These are phyloP conservation scores for Orthonevra nobilis DNA, from an alignment of 2,888 invertebrate species.

Conservation along the genomic window DNA sequence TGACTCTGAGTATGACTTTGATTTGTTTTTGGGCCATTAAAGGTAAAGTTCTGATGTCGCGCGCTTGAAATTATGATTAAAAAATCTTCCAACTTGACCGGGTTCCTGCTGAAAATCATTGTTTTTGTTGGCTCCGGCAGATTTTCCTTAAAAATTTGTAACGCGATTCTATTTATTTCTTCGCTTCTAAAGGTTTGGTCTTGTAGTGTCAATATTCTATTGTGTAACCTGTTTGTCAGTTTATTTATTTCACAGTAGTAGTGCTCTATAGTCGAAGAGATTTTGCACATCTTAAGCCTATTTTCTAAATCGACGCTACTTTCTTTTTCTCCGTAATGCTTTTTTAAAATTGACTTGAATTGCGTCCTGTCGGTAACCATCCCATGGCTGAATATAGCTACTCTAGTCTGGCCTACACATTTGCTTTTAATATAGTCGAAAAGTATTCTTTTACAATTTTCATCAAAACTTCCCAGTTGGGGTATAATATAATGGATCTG, in stretches of 20 bases:
- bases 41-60: slow-evolving; percentile 23
- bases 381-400: slow-evolving; percentile 1
- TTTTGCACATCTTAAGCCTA: slow-evolving; percentile 1
- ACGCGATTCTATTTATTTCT: slow-evolving; percentile 28
- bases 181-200: slow-evolving; percentile 1
- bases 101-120: slow-evolving; percentile 27
- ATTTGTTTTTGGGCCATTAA: slow-evolving; percentile 4
- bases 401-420: background rate
- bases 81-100: slow-evolving; percentile 3
- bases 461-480: background rate
- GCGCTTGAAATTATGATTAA: slow-evolving; percentile 19
- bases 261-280: slow-evolving; percentile 6
- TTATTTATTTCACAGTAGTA: background rate
- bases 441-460: background rate
- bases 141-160: slow-evolving; percentile 23
- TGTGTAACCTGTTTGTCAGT: background rate
- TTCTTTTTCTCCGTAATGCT: slow-evolving; percentile 4
- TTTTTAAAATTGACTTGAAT: slow-evolving; percentile 3
- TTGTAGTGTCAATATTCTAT: background rate
- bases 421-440: background rate
- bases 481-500: background rate
- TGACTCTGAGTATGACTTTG: no score
- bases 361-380: background rate
- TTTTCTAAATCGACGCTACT: background rate
- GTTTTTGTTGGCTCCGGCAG: slow-evolving; percentile 20